Evolutionary conservation across 1,140 invertebrate species (phyloP), one percentile per base, ranked within the genome.

Genomic region (Diabrotica undecimpunctata): DNA sequence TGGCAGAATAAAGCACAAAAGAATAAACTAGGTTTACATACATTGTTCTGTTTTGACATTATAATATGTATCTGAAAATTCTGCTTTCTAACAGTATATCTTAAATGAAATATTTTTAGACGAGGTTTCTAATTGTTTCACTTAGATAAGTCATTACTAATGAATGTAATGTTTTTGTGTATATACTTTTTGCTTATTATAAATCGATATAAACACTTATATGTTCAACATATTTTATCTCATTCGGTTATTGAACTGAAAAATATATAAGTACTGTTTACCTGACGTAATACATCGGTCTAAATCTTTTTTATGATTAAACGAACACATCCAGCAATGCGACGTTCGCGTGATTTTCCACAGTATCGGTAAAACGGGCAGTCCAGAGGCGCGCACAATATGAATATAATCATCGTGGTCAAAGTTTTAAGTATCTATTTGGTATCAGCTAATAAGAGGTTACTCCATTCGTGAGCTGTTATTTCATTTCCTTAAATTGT

Each of bases 261-360:
- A 6, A 25, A 25, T 25, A 25, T 25, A 46, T 46, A 6, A 8
- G 8, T 10, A 46, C 41, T 46, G 41, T n/a, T 46, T 46, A 46
- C n/a, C n/a, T 46, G 41, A 46, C n/a, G 41, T 46, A 46, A 46
- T 46, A 46, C 8, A 8, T 46, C n/a, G n/a, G n/a, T 46, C n/a
- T 46, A 10, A 46, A 46, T n/a, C 41, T 46, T 46, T 46, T 46
- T 46, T 46, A 46, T 46, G 41, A 46, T 46, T 10, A 46, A 46
- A 10, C 41, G 41, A n/a, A 46, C 41, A 46, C n/a, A 46, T 46
- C 41, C 41, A n/a, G 41, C 41, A n/a, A 46, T n/a, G 41, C 8
- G n/a, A 46, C 41, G 41, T 46, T 46, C 41, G 41, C 41, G 41
- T 46, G 41, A 46, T 46, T 46, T 46, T 46, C 41, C 41, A 46